Percentiles rank a stretch among this genome's conserved stretches.
Conservation (phyloP, 2,888 invertebrate species). For the Drosophila kuntzei region DNA sequence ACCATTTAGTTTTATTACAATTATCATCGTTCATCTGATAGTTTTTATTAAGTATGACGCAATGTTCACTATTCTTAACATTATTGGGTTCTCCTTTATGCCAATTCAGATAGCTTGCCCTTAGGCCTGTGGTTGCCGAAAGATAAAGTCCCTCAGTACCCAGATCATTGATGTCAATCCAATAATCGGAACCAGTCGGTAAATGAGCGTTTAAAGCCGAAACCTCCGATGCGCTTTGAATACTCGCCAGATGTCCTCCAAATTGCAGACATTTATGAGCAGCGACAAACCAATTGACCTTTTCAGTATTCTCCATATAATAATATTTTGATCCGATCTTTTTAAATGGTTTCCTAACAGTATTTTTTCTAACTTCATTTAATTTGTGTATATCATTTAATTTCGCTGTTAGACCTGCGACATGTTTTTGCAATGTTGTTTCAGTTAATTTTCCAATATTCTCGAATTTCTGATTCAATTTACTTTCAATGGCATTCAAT, state of each 20-base stretch:
- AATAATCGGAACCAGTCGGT: background rate
- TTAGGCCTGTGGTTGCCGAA: background rate
- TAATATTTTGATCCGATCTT: slow-evolving; percentile 9
- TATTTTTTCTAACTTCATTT: background rate
- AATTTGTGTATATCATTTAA: background rate
- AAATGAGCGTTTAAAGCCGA: background rate
- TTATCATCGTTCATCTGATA: slow-evolving; percentile 10
- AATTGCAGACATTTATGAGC: background rate
- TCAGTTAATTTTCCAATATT: background rate
- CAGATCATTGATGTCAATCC: slow-evolving; percentile 25
- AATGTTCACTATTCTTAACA: background rate
- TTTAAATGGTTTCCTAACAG: background rate
- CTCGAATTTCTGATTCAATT: background rate
- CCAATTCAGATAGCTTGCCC: background rate
- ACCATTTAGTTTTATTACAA: background rate
- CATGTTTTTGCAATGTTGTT: background rate
- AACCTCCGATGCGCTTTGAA: slow-evolving; percentile 1
- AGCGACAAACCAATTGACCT: slow-evolving; percentile 6
- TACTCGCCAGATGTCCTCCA: slow-evolving; percentile 8
- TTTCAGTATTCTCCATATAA: background rate
- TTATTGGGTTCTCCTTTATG: background rate
- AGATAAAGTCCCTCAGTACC: background rate
- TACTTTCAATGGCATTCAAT: background rate
- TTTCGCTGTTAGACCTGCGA: background rate
- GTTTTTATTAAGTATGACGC: background rate